Evolutionary conservation across 2,113 vertebrate genomes (phyloP), one percentile per base, ranked within the genome.

Genomic region (Laterallus jamaicensis): DNA sequence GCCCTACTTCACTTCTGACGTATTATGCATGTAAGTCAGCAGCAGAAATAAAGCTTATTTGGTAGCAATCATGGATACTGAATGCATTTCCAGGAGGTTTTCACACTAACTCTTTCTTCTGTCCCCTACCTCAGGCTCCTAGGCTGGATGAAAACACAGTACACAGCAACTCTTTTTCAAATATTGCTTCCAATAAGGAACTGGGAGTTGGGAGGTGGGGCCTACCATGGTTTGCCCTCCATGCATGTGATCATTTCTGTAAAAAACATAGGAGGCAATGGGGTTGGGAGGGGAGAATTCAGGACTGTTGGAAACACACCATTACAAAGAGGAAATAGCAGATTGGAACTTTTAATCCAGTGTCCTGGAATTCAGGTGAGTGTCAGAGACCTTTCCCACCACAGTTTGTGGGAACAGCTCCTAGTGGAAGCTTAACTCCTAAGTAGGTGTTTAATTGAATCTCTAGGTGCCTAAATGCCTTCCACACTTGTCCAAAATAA

Each of bases 21-120:
- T 91, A 75, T 82, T 93, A 92, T 96, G 93, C 94, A 96, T 95
- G 83, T 91, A 50, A 86, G 91, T 60, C 54, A 76, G 74, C 80
- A 91, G 62, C 70, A 94, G 73, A 84, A 86, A 55, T 84, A 69
- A 86, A 90, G 88, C 58, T 84, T 62, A 28, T 68, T 91, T 4
- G 3, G 5, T 88, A 93, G 74, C 71, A 69, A 3, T 92, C 86
- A 60, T 75, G 77, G 86, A 79, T 95, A 58, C 58, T 94, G 83
- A 95, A 93, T 95, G 93, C 92, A 73, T 94, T 96, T 94, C 80
- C 77, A 86, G 75, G 81, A 91, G 77, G 86, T 87, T 94, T 96
- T 95, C 86, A 82, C 86, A 91, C 93, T 95, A 96, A 94, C 91
- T 94, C 54, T 97, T 77, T 95, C 80, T 96, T 96, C 94, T 96